Conservation (phyloP, 1,140 invertebrate species). For the Drosophila ficusphila region DNA sequence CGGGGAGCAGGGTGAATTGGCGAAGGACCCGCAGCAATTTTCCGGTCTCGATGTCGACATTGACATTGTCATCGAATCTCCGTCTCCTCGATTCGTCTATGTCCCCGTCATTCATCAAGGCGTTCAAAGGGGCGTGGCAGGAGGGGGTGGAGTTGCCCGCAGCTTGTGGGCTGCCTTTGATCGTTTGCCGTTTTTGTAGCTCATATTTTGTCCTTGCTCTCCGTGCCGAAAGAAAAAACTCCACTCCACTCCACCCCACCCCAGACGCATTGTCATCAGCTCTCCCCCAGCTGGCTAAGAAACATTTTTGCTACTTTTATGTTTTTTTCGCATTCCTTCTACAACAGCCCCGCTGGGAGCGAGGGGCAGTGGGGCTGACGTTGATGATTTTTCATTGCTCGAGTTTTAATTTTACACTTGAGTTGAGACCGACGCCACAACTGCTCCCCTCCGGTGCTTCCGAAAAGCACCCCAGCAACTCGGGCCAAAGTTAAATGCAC, state of each 20-base stretch:
- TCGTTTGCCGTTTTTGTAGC: conserved; percentile 62
- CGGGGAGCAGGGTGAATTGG: conserved; percentile 58
- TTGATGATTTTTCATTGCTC: conserved; percentile 84
- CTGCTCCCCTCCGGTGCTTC: conserved; percentile 1
- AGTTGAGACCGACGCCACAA: conserved; percentile 65
- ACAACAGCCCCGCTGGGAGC: conserved; percentile 25
- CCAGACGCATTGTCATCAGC: conserved; percentile 57
- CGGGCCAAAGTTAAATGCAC: conserved; percentile 20
- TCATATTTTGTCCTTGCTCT: conserved; percentile 59
- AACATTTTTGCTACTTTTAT: conserved; percentile 66
- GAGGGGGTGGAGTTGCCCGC: conserved; percentile 42
- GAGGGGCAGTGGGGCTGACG: conserved; percentile 57
- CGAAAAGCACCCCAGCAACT: not conserved
- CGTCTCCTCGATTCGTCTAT: conserved; percentile 23
- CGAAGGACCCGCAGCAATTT: conserved; percentile 81
- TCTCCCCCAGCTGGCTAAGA: conserved; percentile 18
- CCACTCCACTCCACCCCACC: not conserved
- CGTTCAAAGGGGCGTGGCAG: conserved; percentile 22
- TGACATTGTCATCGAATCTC: conserved; percentile 73
- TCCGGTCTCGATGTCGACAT: conserved; percentile 78
- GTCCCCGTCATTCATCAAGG: conserved; percentile 57
- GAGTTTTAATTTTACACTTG: conserved; percentile 84
- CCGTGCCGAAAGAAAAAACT: not conserved
- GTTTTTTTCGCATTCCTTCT: conserved; percentile 30
- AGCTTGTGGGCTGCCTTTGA: conserved; percentile 74